A percentile compares a stretch with the other conserved stretches of the same genome.
Evolutionary conservation across 2,113 vertebrate genomes (phyloP).

Genomic region (Labrus mixtus): DNA sequence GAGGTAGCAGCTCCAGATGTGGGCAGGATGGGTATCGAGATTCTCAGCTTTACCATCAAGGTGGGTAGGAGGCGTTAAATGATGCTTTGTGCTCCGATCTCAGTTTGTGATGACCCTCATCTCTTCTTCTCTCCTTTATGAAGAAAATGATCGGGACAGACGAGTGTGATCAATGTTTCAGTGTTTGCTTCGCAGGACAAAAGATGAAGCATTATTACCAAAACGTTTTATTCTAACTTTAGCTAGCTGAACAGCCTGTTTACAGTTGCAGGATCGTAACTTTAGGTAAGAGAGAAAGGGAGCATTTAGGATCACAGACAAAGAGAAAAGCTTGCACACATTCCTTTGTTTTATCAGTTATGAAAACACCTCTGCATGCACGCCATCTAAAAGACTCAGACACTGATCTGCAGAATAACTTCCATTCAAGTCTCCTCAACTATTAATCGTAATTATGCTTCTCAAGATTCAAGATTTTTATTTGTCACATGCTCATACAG

Average conservation of each 20-base stretch:
- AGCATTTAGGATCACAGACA: not conserved
- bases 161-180: not conserved
- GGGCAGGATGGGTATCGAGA: constrained; percentile 96
- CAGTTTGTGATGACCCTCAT: not conserved
- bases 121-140: not conserved
- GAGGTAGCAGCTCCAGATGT: constrained; percentile 96
- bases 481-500: too few species aligned
- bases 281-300: not conserved
- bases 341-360: not conserved
- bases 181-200: not conserved
- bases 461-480: too few species aligned
- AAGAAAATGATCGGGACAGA: too few species aligned
- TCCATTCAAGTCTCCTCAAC: too few species aligned
- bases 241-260: not conserved
- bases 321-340: not conserved
- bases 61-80: constrained; percentile 69
- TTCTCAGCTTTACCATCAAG: constrained; percentile 98
- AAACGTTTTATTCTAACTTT: not conserved
- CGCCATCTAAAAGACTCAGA: too few species aligned
- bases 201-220: not conserved
- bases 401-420: too few species aligned
- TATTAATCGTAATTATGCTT: too few species aligned
- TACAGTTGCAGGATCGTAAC: not conserved
- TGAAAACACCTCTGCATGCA: not conserved
- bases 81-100: too few species aligned